Conservation (phyloP, 1,140 invertebrate species). For the Pissodes strobi region DNA sequence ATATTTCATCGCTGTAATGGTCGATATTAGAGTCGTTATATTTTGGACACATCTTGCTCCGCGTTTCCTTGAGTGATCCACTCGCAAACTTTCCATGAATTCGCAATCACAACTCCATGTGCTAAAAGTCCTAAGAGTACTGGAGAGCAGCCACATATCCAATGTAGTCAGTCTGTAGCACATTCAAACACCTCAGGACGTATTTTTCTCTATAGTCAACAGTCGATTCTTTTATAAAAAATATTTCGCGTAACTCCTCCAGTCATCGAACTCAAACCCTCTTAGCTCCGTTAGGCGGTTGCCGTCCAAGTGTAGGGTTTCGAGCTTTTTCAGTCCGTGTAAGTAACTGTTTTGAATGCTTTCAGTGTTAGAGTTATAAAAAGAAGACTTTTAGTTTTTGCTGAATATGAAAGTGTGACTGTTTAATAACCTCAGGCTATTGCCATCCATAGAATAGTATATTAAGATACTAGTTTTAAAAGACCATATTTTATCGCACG, state of each 20-base stretch:
- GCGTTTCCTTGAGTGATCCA: constrained; percentile 70
- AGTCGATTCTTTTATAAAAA: constrained; percentile 73
- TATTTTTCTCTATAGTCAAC: constrained; percentile 72
- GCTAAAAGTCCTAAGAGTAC: constrained; percentile 73
- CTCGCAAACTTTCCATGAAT: constrained; percentile 76
- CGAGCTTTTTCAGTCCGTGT: constrained; percentile 81
- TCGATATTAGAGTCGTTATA: constrained; percentile 65
- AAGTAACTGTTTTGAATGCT: constrained; percentile 87
- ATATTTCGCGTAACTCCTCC: constrained; percentile 65
- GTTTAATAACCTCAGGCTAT: constrained; percentile 73
- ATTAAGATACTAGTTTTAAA: no score
- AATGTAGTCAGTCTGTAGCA: constrained; percentile 75
- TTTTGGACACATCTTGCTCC: constrained; percentile 65
- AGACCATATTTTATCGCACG: no score
- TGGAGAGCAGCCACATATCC: constrained; percentile 75
- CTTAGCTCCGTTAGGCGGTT: constrained; percentile 69
- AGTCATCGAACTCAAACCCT: constrained; percentile 78
- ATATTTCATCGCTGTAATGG: constrained; percentile 62
- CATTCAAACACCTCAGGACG: constrained; percentile 73
- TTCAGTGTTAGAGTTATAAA: constrained; percentile 83
- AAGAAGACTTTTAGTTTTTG: constrained; percentile 82
- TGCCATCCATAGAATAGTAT: constrained; percentile 88
- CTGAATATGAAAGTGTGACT: constrained; percentile 90
- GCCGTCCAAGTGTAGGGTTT: constrained; percentile 68
- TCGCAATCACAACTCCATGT: constrained; percentile 89